phyloP scores from a whole-genome alignment of 1,140 invertebrate species.

The Tetragonula clypearis region DNA sequence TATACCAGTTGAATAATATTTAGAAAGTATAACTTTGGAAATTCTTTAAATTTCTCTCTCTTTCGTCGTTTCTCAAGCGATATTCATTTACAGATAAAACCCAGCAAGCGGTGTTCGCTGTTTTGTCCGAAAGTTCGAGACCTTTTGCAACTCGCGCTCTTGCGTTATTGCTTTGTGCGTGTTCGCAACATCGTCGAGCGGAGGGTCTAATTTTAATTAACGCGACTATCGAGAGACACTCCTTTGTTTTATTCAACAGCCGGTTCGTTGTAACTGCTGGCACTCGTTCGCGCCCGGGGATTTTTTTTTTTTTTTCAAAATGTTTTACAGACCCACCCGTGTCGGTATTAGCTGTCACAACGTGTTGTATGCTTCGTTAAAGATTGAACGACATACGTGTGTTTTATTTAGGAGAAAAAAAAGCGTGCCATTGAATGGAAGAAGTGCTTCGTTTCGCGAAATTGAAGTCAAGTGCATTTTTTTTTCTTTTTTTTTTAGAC shows the following conservation, averaged over 20 bases:
- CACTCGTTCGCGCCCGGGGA: background rate
- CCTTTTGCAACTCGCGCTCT: background rate
- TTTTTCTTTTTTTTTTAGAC: too few species aligned
- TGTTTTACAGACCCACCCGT: background rate
- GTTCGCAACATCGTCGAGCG: background rate
- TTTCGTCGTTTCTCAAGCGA: background rate
- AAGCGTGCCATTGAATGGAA: too few species aligned
- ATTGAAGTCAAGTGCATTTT: too few species aligned
- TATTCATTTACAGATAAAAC: constrained; percentile 7
- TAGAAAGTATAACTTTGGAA: too few species aligned
- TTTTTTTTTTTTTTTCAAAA: background rate
- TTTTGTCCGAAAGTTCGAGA: background rate
- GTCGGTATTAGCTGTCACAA: background rate
- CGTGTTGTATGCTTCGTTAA: too few species aligned
- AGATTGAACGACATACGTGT: too few species aligned
- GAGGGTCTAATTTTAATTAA: background rate
- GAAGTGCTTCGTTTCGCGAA: too few species aligned
- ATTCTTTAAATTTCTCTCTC: too few species aligned
- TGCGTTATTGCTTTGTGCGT: background rate
- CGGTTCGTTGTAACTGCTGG: background rate
- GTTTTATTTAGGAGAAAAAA: too few species aligned
- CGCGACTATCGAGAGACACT: background rate
- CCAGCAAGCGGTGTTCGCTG: background rate
- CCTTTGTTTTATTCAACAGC: background rate
- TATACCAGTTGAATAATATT: too few species aligned